Evolutionary conservation across 35 echinoderm and acorn worm species (phyloP).

Genomic region (Stichopus chloronotus): DNA sequence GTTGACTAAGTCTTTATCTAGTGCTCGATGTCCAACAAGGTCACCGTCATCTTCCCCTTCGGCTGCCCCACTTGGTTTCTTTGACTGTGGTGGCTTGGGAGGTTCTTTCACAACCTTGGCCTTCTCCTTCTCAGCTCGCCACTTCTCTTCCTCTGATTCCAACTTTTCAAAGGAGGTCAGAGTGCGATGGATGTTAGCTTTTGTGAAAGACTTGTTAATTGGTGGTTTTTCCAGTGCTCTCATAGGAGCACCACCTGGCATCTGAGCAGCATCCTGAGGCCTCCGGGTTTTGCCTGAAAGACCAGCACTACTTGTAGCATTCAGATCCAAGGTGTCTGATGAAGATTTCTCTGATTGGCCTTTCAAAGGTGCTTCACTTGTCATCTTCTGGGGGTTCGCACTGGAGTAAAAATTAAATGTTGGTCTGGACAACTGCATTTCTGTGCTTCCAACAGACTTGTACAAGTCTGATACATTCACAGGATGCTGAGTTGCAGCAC

Average conservation of each 20-base stretch:
- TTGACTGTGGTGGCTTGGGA: background rate
- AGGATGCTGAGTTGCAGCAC: background rate
- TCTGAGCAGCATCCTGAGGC: background rate
- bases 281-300: no score
- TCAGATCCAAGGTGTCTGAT: background rate
- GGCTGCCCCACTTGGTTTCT: background rate
- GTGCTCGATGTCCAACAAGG: slow-evolving; percentile 54
- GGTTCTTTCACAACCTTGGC: background rate
- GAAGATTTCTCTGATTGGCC: background rate
- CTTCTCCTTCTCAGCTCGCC: slow-evolving; percentile 29
- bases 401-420: slow-evolving; percentile 59
- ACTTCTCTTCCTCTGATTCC: slow-evolving; percentile 25
- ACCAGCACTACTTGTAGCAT: background rate
- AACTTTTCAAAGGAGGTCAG: slow-evolving; percentile 39
- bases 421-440: background rate
- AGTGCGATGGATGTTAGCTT: slow-evolving; percentile 68
- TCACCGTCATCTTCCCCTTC: background rate
- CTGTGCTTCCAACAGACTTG: background rate
- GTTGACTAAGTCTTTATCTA: slow-evolving; percentile 58
- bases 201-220: slow-evolving; percentile 54
- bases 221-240: slow-evolving; percentile 49
- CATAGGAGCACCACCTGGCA: slow-evolving; percentile 12
- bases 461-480: background rate
- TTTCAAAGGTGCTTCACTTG: background rate
- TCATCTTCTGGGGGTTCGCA: background rate